Conservation (phyloP, 2,113 vertebrate genomes). For the Phaetusa simplex region DNA sequence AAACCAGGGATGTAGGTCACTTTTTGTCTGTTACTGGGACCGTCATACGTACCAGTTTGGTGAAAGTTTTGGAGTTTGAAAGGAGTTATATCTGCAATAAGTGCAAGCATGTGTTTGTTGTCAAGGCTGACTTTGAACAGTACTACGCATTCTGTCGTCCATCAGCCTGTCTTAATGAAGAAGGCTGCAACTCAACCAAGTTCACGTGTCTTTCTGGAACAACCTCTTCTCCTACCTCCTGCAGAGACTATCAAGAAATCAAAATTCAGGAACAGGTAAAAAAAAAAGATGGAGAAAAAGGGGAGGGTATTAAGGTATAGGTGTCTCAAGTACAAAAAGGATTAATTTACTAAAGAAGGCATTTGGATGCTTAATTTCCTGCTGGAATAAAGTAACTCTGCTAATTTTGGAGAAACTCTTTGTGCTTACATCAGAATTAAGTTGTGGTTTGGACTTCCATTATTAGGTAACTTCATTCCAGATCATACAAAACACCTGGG, state of each 20-base stretch:
- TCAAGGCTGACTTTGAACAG: slow-evolving; percentile 88
- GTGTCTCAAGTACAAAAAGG: not conserved
- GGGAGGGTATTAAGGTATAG: not conserved
- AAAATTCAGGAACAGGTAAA: slow-evolving; percentile 97
- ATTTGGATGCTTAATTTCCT: not conserved
- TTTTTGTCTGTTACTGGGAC: slow-evolving; percentile 94
- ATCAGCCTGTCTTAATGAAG: slow-evolving; percentile 77
- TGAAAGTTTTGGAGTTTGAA: slow-evolving; percentile 93
- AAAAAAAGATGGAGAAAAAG: not conserved
- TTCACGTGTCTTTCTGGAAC: slow-evolving; percentile 87
- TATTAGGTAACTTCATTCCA: not conserved
- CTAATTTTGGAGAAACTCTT: not conserved
- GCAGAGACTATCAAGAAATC: slow-evolving; percentile 95
- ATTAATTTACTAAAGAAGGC: not conserved
- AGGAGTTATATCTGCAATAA: slow-evolving; percentile 91
- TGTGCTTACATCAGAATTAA: not conserved
- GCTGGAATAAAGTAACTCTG: not conserved
- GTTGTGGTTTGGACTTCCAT: not conserved
- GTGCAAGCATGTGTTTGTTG: slow-evolving; percentile 84
- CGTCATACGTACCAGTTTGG: slow-evolving; percentile 87
- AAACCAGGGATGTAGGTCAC: slow-evolving; percentile 88
- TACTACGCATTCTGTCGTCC: slow-evolving; percentile 83
- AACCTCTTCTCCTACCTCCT: slow-evolving; percentile 76
- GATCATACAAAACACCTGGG: fast-evolving
- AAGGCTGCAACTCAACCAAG: slow-evolving; percentile 84